Conservation (phyloP, 2,113 vertebrate genomes). For the Elgaria multicarinata region DNA sequence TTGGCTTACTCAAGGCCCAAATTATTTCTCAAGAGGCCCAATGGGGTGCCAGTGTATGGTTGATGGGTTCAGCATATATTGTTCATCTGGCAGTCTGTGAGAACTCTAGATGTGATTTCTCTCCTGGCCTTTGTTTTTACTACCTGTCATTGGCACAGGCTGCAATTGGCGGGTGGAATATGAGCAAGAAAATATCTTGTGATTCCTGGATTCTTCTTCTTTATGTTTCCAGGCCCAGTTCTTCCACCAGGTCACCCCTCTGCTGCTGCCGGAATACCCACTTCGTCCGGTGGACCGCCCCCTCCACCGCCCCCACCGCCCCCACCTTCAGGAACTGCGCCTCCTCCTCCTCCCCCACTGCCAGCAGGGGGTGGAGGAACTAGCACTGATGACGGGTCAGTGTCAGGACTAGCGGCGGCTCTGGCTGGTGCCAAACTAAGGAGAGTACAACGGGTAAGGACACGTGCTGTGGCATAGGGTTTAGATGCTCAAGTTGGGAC, state of each 20-base stretch:
- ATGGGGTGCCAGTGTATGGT: background rate
- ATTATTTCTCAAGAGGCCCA: background rate
- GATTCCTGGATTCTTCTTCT: background rate
- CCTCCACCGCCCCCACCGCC: constrained; percentile 93
- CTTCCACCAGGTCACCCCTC: constrained; percentile 90
- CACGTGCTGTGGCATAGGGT: background rate
- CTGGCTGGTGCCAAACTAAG: constrained; percentile 97
- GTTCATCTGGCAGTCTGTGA: fast-evolving
- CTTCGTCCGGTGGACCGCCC: constrained; percentile 85
- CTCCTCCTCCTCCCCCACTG: constrained; percentile 88
- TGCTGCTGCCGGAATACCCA: constrained; percentile 77
- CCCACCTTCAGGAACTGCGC: constrained; percentile 82
- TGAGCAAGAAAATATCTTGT: fast-evolving
- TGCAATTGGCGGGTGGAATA: fast-evolving
- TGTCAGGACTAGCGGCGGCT: constrained; percentile 92
- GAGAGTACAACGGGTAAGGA: constrained; percentile 92
- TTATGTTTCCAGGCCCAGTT: constrained; percentile 83
- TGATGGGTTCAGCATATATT: background rate
- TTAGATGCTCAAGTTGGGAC: too few species aligned
- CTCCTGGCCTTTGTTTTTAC: fast-evolving
- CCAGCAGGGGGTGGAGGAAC: constrained; percentile 82
- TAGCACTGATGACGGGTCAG: constrained; percentile 80
- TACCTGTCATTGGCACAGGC: background rate
- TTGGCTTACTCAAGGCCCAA: background rate
- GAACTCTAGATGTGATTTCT: background rate